Conservation (phyloP, 2,888 invertebrate species). For the Meloe dianella region DNA sequence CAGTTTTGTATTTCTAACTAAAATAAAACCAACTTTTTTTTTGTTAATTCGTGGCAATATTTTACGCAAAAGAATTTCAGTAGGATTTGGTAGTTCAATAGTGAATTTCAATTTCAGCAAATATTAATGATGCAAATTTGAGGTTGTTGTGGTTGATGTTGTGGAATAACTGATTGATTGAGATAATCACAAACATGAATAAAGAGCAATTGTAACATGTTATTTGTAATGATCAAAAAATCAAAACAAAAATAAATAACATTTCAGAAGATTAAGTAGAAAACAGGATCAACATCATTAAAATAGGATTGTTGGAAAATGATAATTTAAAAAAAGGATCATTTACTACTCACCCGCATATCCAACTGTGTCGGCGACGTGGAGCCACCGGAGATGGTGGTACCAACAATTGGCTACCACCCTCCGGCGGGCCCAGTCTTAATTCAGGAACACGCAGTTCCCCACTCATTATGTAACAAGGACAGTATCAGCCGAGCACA, state of each 20-base stretch:
- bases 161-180: not conserved
- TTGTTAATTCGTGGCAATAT: not conserved
- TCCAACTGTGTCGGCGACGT: constrained; percentile 76
- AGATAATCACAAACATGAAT: not conserved
- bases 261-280: not conserved
- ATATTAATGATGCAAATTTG: not conserved
- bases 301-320: not conserved
- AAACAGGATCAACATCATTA: not conserved
- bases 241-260: not conserved
- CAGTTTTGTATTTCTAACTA: not conserved
- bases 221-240: not conserved
- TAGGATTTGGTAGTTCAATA: not conserved
- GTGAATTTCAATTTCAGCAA: not conserved
- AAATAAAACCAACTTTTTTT: not conserved
- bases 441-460: constrained; percentile 72
- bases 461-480: constrained; percentile 60
- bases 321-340: not conserved
- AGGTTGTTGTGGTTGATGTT: not conserved
- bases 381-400: constrained; percentile 63
- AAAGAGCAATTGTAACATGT: not conserved
- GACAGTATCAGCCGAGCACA: constrained; percentile 36
- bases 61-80: not conserved
- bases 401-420: constrained; percentile 56
- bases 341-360: constrained; percentile 70
- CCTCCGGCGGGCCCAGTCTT: constrained; percentile 67